phyloP scores from a whole-genome alignment of 2,113 vertebrate species.

The Tychaedon coryphoeus region DNA sequence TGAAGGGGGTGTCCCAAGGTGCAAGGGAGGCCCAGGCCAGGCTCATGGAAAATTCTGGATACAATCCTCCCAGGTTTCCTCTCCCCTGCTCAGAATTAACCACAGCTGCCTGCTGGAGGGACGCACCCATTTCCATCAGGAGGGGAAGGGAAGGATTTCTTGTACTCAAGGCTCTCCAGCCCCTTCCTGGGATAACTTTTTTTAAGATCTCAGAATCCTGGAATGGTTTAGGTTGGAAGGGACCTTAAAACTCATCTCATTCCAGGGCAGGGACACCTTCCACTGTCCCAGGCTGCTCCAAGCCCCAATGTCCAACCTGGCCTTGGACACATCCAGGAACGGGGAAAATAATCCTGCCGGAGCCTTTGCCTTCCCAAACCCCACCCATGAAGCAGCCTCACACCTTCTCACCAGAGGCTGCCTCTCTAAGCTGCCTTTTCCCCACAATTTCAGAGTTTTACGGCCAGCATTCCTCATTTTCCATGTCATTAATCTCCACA shows the following conservation, averaged over 20 bases:
- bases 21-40: too few relatives aligned
- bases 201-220: background rate
- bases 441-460: constrained; percentile 18
- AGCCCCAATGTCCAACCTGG: fast-evolving
- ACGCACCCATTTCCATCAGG: background rate
- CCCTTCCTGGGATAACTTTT: background rate
- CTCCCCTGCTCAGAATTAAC: background rate
- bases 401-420: background rate
- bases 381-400: background rate
- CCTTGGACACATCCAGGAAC: background rate
- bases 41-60: background rate
- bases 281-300: background rate
- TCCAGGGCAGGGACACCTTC: background rate
- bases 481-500: constrained; percentile 6
- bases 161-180: background rate
- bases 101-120: background rate
- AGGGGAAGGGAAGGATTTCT: background rate
- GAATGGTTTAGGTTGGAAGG: background rate
- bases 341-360: fast-evolving
- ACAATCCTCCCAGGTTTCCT: background rate
- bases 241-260: background rate
- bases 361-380: background rate
- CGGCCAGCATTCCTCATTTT: background rate
- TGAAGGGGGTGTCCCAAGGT: too few relatives aligned
- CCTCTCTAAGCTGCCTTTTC: background rate